Percentiles rank a stretch among this genome's conserved stretches.
Conservation (phyloP, 2,113 vertebrate genomes). For the Haemorhous mexicanus region DNA sequence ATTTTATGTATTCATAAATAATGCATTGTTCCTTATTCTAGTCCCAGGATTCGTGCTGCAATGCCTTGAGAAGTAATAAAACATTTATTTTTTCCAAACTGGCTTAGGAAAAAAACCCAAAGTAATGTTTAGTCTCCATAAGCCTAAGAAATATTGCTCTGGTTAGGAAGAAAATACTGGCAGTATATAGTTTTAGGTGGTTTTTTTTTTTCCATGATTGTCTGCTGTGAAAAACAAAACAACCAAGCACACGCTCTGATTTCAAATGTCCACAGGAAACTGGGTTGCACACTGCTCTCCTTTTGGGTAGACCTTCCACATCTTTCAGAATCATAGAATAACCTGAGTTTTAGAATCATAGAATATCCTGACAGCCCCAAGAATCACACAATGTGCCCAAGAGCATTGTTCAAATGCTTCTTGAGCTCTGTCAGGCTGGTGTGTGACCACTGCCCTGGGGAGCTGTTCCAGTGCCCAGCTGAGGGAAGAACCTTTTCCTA, state of each 20-base stretch:
- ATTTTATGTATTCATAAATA: background rate
- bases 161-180: background rate
- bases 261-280: background rate
- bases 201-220: background rate
- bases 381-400: background rate
- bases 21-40: background rate
- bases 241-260: background rate
- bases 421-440: background rate
- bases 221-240: background rate
- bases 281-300: background rate
- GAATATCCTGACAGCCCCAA: background rate
- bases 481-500: background rate
- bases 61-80: background rate
- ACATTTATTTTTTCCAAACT: background rate
- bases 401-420: background rate
- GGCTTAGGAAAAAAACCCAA: rapidly evolving
- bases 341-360: background rate
- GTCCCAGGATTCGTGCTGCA: background rate
- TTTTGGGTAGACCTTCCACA: rapidly evolving
- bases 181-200: background rate
- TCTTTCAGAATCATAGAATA: background rate
- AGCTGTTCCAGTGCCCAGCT: rapidly evolving
- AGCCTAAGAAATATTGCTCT: background rate
- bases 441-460: background rate
- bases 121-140: background rate